phyloP scores from a whole-genome alignment of 2,888 invertebrate genomes.

The Strigamia maritima region DNA sequence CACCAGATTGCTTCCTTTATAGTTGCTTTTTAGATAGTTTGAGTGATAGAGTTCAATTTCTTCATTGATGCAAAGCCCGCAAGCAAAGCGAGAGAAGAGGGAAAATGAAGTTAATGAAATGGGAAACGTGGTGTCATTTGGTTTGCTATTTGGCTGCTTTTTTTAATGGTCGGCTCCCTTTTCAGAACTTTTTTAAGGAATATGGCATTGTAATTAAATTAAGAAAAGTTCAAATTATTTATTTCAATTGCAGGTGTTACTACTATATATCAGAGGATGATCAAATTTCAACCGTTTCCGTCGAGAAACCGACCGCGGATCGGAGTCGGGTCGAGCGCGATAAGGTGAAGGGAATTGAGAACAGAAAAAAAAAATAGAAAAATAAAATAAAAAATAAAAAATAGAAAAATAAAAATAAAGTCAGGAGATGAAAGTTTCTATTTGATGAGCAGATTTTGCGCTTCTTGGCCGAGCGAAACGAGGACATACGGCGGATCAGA shows the following conservation, averaged over 20 bases:
- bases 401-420: not conserved
- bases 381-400: not conserved
- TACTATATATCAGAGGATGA: slow-evolving; percentile 1
- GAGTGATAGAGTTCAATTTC: slow-evolving; percentile 16
- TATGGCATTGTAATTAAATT: not conserved
- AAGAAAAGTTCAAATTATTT: not conserved
- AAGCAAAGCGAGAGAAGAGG: not conserved
- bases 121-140: not conserved
- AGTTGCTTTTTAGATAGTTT: slow-evolving; percentile 16
- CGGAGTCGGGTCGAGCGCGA: not conserved
- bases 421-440: slow-evolving; percentile 19
- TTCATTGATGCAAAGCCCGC: slow-evolving; percentile 1
- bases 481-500: slow-evolving; percentile 20
- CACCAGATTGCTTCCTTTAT: slow-evolving; percentile 11
- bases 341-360: not conserved
- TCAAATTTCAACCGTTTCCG: slow-evolving; percentile 9
- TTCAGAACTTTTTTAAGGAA: not conserved
- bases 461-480: not conserved
- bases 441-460: slow-evolving; percentile 19
- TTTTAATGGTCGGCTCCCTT: not conserved
- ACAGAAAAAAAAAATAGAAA: not conserved
- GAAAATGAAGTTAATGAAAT: slow-evolving; percentile 23
- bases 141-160: not conserved
- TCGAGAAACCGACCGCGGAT: not conserved
- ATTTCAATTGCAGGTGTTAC: not conserved